These are phyloP conservation scores for Limnephilus marmoratus DNA, from an alignment of 2,888 invertebrate species.

Conservation along the genomic window DNA sequence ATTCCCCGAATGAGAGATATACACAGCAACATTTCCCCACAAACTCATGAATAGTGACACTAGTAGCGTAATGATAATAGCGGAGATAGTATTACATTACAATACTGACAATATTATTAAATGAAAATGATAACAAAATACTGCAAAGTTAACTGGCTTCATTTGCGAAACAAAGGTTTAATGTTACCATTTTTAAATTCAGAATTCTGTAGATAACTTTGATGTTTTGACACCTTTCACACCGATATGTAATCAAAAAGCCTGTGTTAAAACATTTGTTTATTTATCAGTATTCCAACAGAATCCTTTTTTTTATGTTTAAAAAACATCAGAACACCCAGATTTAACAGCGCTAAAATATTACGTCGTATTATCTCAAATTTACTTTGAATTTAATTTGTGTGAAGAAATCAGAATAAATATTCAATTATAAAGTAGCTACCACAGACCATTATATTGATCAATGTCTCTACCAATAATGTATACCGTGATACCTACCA, in stretches of 20 bases:
- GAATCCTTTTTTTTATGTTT: not conserved
- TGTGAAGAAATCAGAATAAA: too few relatives aligned
- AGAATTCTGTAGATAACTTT: not conserved
- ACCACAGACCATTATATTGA: too few relatives aligned
- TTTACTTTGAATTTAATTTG: too few relatives aligned
- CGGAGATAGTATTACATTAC: not conserved
- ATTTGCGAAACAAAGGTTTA: not conserved
- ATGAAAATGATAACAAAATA: not conserved
- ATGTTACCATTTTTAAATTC: not conserved
- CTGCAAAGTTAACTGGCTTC: not conserved
- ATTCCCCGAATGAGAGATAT: not conserved
- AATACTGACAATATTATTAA: not conserved
- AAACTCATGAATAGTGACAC: too few relatives aligned
- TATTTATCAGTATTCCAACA: not conserved
- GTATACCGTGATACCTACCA: too few relatives aligned
- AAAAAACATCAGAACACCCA: too few relatives aligned
- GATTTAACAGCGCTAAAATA: too few relatives aligned
- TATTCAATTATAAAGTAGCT: too few relatives aligned
- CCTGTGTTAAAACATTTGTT: not conserved
- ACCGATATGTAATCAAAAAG: not conserved
- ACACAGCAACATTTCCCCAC: not conserved
- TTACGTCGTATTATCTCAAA: too few relatives aligned
- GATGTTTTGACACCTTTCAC: not conserved
- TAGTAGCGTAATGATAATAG: not conserved
- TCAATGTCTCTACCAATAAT: too few relatives aligned